Conservation (phyloP, 2,888 invertebrate species). For the Eupithecia abbreviata region DNA sequence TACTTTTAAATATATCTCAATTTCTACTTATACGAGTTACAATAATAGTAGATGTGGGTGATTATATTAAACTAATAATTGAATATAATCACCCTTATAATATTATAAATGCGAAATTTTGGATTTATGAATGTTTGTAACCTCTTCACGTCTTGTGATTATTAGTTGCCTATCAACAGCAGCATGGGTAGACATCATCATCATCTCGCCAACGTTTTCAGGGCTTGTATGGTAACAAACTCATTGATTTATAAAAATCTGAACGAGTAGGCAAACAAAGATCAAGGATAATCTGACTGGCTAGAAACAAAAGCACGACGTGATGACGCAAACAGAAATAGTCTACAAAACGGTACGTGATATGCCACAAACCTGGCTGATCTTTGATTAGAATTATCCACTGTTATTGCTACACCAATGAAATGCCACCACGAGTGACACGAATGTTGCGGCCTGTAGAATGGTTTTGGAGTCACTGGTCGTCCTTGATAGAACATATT, state of each 20-base stretch:
- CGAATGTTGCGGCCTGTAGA: conserved; percentile 28
- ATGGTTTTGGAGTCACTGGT: conserved; percentile 35
- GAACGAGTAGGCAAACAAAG: neutral
- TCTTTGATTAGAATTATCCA: conserved; percentile 12
- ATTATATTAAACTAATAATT: no score
- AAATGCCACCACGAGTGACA: conserved; percentile 32
- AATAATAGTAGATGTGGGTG: no score
- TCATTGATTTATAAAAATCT: neutral
- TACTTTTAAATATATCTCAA: no score
- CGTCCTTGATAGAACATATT: conserved; percentile 38
- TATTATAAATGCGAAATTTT: no score
- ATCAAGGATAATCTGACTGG: neutral
- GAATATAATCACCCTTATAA: no score
- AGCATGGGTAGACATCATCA: neutral
- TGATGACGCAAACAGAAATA: neutral
- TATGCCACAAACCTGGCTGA: conserved; percentile 28
- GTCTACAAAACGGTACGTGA: conserved; percentile 26
- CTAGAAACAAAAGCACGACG: neutral
- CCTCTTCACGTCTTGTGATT: neutral
- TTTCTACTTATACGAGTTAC: no score
- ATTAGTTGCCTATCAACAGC: neutral
- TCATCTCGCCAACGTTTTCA: neutral
- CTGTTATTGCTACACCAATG: conserved; percentile 22
- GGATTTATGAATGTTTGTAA: no score
- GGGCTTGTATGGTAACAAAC: neutral